These are phyloP conservation scores for Melangyna quadrimaculata DNA, from an alignment of 2,888 invertebrate genomes.

Conservation along the genomic window DNA sequence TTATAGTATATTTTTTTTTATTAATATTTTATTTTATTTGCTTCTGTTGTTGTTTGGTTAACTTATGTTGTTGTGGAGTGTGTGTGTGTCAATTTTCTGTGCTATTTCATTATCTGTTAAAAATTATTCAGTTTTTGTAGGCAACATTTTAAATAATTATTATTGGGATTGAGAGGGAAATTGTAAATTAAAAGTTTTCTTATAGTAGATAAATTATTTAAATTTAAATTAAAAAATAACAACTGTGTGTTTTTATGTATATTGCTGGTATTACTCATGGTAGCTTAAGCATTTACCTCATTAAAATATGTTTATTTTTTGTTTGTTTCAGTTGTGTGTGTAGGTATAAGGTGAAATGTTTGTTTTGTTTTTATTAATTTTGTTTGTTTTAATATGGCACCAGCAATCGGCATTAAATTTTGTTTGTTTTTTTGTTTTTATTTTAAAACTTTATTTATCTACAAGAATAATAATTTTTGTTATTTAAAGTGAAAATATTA, in stretches of 20 bases:
- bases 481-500: constrained; percentile 19
- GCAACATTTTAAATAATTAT: constrained; percentile 35
- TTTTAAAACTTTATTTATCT: constrained; percentile 39
- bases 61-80: constrained; percentile 32
- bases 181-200: constrained; percentile 10
- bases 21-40: constrained; percentile 34
- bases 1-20: constrained; percentile 32
- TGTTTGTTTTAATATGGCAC: constrained; percentile 33
- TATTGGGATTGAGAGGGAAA: constrained; percentile 51
- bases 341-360: neutral
- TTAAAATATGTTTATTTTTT: constrained; percentile 17
- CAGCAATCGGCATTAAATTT: constrained; percentile 47
- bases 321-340: constrained; percentile 27
- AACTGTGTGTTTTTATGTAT: neutral
- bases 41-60: constrained; percentile 68
- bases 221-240: constrained; percentile 43
- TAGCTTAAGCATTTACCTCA: constrained; percentile 50
- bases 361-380: constrained; percentile 2
- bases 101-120: constrained; percentile 36
- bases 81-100: constrained; percentile 17
- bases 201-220: neutral
- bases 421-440: constrained; percentile 37
- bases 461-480: constrained; percentile 26
- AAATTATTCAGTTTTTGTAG: constrained; percentile 56
- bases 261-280: constrained; percentile 30